phyloP scores from a whole-genome alignment of 2,797 vertebrate species.

The Botia almorhae region DNA sequence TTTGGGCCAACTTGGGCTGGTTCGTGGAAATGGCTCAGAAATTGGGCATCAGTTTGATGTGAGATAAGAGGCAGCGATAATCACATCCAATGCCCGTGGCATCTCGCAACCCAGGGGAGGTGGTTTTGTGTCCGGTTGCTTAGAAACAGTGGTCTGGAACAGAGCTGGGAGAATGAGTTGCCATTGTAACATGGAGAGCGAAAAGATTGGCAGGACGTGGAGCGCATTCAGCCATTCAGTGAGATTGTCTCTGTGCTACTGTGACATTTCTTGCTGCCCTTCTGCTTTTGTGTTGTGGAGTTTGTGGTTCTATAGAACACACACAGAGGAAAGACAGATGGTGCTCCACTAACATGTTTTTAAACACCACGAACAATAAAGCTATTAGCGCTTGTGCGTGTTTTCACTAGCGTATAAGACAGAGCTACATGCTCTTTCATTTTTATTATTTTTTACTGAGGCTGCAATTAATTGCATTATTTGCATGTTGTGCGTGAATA shows the following conservation, averaged over 20 bases:
- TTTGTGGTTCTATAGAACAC: slow-evolving; percentile 15
- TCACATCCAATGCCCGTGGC: slow-evolving; percentile 50
- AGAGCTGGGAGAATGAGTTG: slow-evolving; percentile 42
- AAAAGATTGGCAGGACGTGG: slow-evolving; percentile 44
- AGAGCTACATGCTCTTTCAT: background rate
- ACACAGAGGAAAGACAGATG: background rate
- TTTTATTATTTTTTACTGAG: too few species aligned
- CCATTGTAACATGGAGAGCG: slow-evolving; percentile 44
- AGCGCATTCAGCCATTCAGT: slow-evolving; percentile 42
- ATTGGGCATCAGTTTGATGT: slow-evolving; percentile 55
- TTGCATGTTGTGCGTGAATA: too few species aligned
- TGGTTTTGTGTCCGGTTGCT: slow-evolving; percentile 58
- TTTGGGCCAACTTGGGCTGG: slow-evolving; percentile 42
- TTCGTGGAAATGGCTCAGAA: slow-evolving; percentile 54
- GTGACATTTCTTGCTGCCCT: slow-evolving; percentile 37
- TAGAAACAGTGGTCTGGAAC: slow-evolving; percentile 55
- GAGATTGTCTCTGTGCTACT: slow-evolving; percentile 40
- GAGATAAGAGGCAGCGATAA: slow-evolving; percentile 55
- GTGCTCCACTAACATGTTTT: background rate
- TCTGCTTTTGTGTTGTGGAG: slow-evolving; percentile 21
- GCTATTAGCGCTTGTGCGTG: background rate
- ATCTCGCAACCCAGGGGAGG: slow-evolving; percentile 48
- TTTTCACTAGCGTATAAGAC: background rate
- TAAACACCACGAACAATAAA: background rate
- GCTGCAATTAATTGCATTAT: too few species aligned